These are phyloP conservation scores for Cyanistes caeruleus DNA, from an alignment of 2,113 vertebrate species.

Conservation along the genomic window DNA sequence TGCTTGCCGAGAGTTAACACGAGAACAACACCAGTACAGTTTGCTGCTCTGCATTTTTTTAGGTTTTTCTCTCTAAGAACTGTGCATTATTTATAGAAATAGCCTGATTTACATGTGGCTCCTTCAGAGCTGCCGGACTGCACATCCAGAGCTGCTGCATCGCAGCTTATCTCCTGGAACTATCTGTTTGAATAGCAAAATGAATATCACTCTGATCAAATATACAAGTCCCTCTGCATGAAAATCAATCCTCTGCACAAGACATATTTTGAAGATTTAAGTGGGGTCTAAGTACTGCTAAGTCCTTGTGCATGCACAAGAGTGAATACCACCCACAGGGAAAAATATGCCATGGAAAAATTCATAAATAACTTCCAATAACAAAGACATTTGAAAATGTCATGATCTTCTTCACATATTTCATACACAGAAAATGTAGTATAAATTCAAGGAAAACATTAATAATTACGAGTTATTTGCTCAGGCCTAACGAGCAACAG, in stretches of 20 bases:
- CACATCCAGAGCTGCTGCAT: neutral
- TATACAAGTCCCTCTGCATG: neutral
- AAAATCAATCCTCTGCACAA: conserved; percentile 38
- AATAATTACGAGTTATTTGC: conserved; percentile 60
- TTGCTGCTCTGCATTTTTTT: neutral
- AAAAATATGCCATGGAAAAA: conserved; percentile 47
- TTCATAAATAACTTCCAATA: conserved; percentile 36
- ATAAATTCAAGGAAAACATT: conserved; percentile 53
- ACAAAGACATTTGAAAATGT: conserved; percentile 60
- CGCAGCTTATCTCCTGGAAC: neutral
- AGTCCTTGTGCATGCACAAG: conserved; percentile 18
- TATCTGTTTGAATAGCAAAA: conserved; percentile 18
- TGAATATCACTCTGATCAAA: conserved; percentile 30
- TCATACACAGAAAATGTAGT: conserved; percentile 38
- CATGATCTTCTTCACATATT: conserved; percentile 50
- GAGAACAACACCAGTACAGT: neutral
- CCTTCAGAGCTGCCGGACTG: neutral
- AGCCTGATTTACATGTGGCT: neutral
- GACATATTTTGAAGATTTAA: conserved; percentile 47
- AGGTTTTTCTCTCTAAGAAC: neutral
- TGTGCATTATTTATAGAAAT: neutral
- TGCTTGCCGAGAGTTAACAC: neutral
- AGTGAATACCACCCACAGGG: conserved; percentile 42
- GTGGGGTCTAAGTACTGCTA: conserved; percentile 9
- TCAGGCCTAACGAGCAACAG: conserved; percentile 1